Base-by-base conservation (phyloP, 1,140 invertebrate species). In the Andricus grossulariae region DNA sequence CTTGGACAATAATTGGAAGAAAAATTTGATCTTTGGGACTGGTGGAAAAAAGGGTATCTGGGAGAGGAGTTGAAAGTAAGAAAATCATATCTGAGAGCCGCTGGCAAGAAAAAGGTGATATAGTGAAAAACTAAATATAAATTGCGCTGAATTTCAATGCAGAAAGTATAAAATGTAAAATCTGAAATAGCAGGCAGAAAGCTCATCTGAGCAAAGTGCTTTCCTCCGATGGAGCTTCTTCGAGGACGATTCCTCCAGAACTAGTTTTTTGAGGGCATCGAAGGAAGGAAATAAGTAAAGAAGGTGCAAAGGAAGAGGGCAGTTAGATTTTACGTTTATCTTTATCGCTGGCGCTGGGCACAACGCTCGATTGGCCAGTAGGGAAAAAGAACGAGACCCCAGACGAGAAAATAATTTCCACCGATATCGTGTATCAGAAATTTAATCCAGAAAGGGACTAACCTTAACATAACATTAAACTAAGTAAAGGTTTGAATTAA, bases 271-370 rank as follows among this genome's bases (percentile, higher is more conserved):
- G 0, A 32, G 78, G 80, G 75, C 66, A 60, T 80, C 76, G 60
- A 21, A 70, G 78, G 60, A 77, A 83, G 39, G 8, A 45, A 45
- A 45, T 8, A 45, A 10, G 39, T 45, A 45, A 45, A 11, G 10
- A 45, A 11, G 39, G 39, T 0, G 7, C 10, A 0, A 11, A 79
- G 78, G 75, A 82, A 73, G 66, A 78, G 76, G 73, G 79, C 81
- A 83, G 86, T 90, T 89, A 87, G 85, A 88, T 88, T 90, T 90
- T 89, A 89, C 79, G 86, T 88, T 86, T 87, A 90, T 86, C 84
- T 84, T 87, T 85, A 86, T 85, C 74, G 79, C 76, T 75, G 74
- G 19, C 57, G 49, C 76, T 76, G 81, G 80, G 76, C 74, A 80
- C 55, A 72, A 81, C 50, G 78, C 80, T 75, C 80, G 82, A 86